Percentiles rank a stretch among this genome's conserved stretches.
These are phyloP conservation scores for Glaucidium brasilianum DNA, from an alignment of 2,113 vertebrate species.

Conservation along the genomic window DNA sequence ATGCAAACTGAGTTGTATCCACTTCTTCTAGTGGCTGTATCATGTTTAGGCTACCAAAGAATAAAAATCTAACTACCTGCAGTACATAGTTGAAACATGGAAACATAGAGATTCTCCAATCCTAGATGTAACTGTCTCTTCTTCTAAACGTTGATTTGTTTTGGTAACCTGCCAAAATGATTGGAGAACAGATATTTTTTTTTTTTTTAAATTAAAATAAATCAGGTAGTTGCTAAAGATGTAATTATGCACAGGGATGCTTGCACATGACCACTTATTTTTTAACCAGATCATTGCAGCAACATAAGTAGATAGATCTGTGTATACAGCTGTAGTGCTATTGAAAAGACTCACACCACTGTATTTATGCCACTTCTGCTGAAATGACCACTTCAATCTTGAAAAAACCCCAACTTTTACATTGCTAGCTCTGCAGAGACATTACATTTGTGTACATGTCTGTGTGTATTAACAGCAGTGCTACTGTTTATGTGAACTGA, in stretches of 20 bases:
- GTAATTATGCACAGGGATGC: neutral
- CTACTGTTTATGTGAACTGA: neutral
- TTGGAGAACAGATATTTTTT: neutral
- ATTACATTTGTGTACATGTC: neutral
- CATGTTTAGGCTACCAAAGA: neutral
- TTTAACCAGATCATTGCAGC: neutral
- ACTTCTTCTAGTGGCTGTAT: neutral
- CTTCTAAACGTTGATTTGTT: neutral
- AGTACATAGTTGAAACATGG: fast-evolving
- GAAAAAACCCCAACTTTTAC: neutral
- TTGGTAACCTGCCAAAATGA: neutral
- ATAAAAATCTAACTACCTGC: neutral
- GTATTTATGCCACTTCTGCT: neutral
- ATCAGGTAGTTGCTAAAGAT: neutral
- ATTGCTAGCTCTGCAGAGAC: neutral
- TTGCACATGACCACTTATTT: neutral
- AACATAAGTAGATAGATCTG: neutral
- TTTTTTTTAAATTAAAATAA: neutral
- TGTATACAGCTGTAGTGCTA: neutral
- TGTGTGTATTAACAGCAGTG: neutral
- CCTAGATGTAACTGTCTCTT: neutral
- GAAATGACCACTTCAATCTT: neutral
- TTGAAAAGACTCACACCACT: neutral
- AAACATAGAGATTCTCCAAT: neutral
- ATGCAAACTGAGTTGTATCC: neutral